These are phyloP conservation scores for Lutjanus campechanus DNA, from an alignment of 2,797 vertebrate species.

Conservation along the genomic window DNA sequence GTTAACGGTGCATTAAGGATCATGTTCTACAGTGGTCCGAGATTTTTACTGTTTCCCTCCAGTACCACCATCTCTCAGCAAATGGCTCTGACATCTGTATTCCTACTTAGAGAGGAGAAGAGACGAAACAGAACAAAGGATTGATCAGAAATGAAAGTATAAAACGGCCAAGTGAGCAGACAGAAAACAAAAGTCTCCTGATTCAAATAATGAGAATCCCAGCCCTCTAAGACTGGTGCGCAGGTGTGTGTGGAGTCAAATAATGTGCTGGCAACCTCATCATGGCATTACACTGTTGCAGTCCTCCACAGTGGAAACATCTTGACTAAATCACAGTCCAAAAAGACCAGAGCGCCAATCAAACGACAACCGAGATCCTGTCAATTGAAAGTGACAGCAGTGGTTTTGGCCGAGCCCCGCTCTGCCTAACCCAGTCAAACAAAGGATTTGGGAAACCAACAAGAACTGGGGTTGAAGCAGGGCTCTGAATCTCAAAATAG, in stretches of 20 bases:
- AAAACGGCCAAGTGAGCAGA: slow-evolving; percentile 26
- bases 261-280: slow-evolving; percentile 56
- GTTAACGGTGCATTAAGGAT: slow-evolving; percentile 62
- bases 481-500: slow-evolving; percentile 44
- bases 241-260: slow-evolving; percentile 63
- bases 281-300: slow-evolving; percentile 41
- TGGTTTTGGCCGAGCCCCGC: slow-evolving; percentile 66
- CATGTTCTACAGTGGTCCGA: slow-evolving; percentile 69
- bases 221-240: slow-evolving; percentile 32
- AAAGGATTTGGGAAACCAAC: slow-evolving; percentile 51
- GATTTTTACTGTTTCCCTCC: slow-evolving; percentile 59
- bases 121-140: slow-evolving; percentile 31
- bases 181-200: slow-evolving; percentile 3
- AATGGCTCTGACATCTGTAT: slow-evolving; percentile 67
- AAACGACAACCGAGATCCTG: slow-evolving; percentile 48
- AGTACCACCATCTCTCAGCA: slow-evolving; percentile 31
- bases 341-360: slow-evolving; percentile 52
- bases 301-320: slow-evolving; percentile 66
- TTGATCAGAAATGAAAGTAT: slow-evolving; percentile 16
- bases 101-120: slow-evolving; percentile 28
- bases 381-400: slow-evolving; percentile 72
- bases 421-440: slow-evolving; percentile 63
- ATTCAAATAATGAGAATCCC: slow-evolving; percentile 49
- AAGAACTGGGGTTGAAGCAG: slow-evolving; percentile 42
- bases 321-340: slow-evolving; percentile 68